Percentiles rank a stretch among this genome's conserved stretches.
Evolutionary conservation across 2,888 invertebrate species (phyloP).

Genomic region (Campoletis raptor): DNA sequence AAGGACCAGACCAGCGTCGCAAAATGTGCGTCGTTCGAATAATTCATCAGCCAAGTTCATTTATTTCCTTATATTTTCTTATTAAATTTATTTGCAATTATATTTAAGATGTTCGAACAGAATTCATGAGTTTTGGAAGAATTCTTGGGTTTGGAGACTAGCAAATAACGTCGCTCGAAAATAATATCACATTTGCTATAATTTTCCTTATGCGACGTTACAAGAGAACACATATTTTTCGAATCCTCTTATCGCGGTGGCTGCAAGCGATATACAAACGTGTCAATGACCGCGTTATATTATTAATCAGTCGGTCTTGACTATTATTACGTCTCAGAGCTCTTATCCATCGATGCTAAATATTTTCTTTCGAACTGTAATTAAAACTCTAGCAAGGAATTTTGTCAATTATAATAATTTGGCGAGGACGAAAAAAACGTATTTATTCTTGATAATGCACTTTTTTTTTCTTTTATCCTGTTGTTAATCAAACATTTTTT

Average conservation of each 20-base stretch:
- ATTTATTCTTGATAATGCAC: no score
- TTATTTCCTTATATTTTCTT: background rate
- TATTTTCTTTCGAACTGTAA: background rate
- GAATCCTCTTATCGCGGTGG: constrained; percentile 45
- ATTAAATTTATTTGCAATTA: background rate
- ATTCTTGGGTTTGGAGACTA: background rate
- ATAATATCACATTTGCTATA: background rate
- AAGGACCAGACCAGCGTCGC: background rate
- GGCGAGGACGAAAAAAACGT: background rate
- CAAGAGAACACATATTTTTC: background rate
- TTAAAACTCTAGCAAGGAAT: background rate
- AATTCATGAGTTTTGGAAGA: background rate
- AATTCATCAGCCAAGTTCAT: background rate
- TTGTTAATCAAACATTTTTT: no score
- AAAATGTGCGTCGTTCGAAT: constrained; percentile 6
- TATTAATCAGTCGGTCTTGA: constrained; percentile 56
- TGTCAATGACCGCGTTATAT: constrained; percentile 59
- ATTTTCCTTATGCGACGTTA: background rate
- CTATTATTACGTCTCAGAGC: constrained; percentile 54
- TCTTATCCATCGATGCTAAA: background rate
- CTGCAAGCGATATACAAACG: constrained; percentile 16
- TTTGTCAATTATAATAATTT: background rate
- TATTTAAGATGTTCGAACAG: background rate
- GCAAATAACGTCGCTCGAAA: background rate
- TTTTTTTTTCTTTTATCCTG: no score